Evolutionary conservation across 2,888 invertebrate genomes (phyloP).

Genomic region (Onchidella celtica): DNA sequence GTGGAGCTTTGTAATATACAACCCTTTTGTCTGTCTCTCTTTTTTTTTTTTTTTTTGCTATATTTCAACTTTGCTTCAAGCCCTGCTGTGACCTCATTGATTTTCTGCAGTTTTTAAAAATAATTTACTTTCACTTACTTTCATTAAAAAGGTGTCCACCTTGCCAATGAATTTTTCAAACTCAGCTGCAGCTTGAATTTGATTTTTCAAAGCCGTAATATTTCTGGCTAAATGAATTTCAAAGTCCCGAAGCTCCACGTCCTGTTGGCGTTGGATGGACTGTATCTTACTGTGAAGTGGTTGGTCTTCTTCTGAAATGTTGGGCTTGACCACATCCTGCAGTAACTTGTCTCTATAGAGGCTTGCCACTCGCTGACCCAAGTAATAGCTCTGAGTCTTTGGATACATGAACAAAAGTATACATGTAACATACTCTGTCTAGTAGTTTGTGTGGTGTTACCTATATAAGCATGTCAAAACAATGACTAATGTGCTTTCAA

Average conservation of each 20-base stretch:
- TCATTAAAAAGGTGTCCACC: background rate
- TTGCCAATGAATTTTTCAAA: background rate
- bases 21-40: too few species aligned
- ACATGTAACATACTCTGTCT: background rate
- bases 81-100: background rate
- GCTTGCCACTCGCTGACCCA: background rate
- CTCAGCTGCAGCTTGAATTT: background rate
- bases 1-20: too few species aligned
- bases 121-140: background rate
- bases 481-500: too few species aligned
- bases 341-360: background rate
- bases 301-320: background rate
- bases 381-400: background rate
- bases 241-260: background rate
- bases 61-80: background rate
- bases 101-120: background rate
- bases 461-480: too few species aligned
- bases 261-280: background rate
- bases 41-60: too few species aligned
- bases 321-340: background rate
- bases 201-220: conserved; percentile 7
- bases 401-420: background rate
- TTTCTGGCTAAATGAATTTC: conserved; percentile 5
- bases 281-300: background rate
- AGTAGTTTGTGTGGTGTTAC: too few species aligned